Evolutionary conservation across 2,113 vertebrate genomes (phyloP).

Genomic region (Phaetusa simplex): DNA sequence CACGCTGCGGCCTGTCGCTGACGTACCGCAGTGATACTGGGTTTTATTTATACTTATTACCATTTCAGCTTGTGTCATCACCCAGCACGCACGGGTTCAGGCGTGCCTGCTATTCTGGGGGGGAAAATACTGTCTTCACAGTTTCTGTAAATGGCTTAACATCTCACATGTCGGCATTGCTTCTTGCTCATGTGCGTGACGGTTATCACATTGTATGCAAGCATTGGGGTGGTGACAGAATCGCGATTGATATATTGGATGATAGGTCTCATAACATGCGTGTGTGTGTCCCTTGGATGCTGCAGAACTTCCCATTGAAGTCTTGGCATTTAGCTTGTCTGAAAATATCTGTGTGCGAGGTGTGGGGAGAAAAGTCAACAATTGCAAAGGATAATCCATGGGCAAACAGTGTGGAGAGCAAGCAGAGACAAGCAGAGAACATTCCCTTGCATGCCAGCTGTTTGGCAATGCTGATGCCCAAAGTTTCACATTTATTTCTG

Average conservation of each 20-base stretch:
- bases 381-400: not conserved
- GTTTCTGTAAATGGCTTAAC: not conserved
- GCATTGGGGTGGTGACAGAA: not conserved
- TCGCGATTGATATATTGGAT: not conserved
- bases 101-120: not conserved
- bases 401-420: not conserved
- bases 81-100: not conserved
- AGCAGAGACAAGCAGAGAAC: not conserved
- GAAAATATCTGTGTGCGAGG: not conserved
- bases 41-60: not conserved
- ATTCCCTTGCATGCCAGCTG: not conserved
- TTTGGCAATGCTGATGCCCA: not conserved
- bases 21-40: not conserved
- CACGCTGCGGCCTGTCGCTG: not conserved
- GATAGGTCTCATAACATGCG: not conserved
- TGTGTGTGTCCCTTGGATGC: not conserved
- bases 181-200: accelerated
- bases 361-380: not conserved
- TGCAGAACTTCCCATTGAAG: not conserved
- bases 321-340: not conserved
- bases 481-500: not conserved
- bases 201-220: not conserved
- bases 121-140: not conserved
- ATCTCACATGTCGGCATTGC: not conserved
- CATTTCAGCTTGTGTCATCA: not conserved